Evolutionary conservation across 2,888 invertebrate genomes (phyloP), one percentile per base, ranked within the genome.

Genomic region (Cerastis leucographa): DNA sequence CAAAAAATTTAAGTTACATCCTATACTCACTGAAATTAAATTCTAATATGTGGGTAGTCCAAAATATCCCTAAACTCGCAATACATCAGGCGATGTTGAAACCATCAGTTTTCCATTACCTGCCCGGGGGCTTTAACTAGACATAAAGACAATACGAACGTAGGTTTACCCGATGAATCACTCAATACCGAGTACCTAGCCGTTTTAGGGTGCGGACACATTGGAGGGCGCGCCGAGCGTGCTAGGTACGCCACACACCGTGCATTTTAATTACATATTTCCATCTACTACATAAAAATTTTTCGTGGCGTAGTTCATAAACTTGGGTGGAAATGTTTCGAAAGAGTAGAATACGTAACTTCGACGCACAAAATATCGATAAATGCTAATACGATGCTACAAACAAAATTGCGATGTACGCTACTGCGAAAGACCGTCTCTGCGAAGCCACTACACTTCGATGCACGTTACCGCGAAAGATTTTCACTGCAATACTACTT

Each of bases 151-250:
- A 84, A 78, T 84, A 71, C 78, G n/a, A 72, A 78, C 84, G 61
- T 79, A 81, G 87, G 87, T 87, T 85, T 87, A 86, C 82, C 87
- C 87, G 77, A 84, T 87, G 87, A 87, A 74, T 87, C 87, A 87
- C 74, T 78, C 71, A 49, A 56, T 65, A 74, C 61, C 29, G 69
- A 69, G 74, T 65, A 77, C 56, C 70, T 76, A 71, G 74, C 74
- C 81, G 70, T 74, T 83, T 84, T 81, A 84, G 84, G 84, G 84
- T 76, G 84, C 74, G 78, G 78, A 75, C 70, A 80, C 66, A 84
- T 75, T 25, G 59, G 69, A 76, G 80, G 80, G 83, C 76, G 73
- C 66, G 84, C 64, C 71, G 72, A 61, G 62, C 71, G 81, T 81
- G 68, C 81, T 54, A 72, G 71, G 74, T 73, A 76, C 72, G 72